Conservation (phyloP, 2,888 invertebrate genomes). For the Drosophila neoperkinsi region DNA sequence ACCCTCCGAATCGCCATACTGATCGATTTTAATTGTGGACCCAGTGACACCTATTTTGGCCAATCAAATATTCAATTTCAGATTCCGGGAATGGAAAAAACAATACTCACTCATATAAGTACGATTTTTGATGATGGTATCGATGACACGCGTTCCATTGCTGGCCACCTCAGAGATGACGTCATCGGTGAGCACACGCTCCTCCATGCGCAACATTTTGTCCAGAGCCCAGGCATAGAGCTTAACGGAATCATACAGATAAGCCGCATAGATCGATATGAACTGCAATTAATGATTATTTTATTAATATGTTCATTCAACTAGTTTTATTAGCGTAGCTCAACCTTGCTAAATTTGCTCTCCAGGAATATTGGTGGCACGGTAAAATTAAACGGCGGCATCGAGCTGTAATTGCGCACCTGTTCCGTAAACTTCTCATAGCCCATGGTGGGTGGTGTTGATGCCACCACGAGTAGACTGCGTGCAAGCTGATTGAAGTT, state of each 20-base stretch:
- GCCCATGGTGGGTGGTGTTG: slow-evolving; percentile 91
- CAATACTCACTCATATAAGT: slow-evolving; percentile 93
- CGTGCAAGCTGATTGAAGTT: slow-evolving; percentile 88
- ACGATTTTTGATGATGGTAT: slow-evolving; percentile 93
- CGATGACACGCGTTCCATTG: slow-evolving; percentile 95
- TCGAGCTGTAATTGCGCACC: slow-evolving; percentile 92
- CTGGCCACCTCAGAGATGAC: slow-evolving; percentile 89
- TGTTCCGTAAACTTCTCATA: slow-evolving; percentile 91
- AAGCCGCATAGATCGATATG: slow-evolving; percentile 96
- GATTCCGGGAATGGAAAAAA: too few species aligned
- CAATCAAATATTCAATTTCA: neutral
- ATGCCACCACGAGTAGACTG: slow-evolving; percentile 94
- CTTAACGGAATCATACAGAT: slow-evolving; percentile 97
- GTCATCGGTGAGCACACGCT: slow-evolving; percentile 87
- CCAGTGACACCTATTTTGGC: slow-evolving; percentile 93
- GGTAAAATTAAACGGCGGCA: slow-evolving; percentile 92
- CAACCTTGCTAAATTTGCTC: slow-evolving; percentile 86
- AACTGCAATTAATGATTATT: slow-evolving; percentile 87
- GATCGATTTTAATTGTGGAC: slow-evolving; percentile 95
- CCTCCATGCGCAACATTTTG: slow-evolving; percentile 88
- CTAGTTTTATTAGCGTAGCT: slow-evolving; percentile 19
- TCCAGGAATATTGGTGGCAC: slow-evolving; percentile 87
- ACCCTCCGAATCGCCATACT: slow-evolving; percentile 97
- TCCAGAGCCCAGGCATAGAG: slow-evolving; percentile 95
- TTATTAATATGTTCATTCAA: neutral